Percentiles rank a stretch among this genome's conserved stretches.
Evolutionary conservation across 2,888 invertebrate genomes (phyloP).

Genomic region (Cheilosia vulpina): DNA sequence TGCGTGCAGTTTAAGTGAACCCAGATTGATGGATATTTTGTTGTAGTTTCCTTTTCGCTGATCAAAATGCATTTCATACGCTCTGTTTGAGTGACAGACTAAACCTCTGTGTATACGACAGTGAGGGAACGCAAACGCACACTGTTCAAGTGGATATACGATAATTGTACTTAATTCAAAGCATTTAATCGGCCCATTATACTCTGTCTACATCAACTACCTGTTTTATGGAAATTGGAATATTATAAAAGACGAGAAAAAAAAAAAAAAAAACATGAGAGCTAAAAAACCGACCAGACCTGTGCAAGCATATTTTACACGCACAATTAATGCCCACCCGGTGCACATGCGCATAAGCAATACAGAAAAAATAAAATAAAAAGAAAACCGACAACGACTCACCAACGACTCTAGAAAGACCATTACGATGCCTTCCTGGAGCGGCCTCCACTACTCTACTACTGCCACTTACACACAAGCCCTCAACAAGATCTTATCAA

Average conservation of each 20-base stretch:
- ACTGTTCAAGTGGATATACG: slow-evolving; percentile 51
- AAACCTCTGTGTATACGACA: slow-evolving; percentile 25
- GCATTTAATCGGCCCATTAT: slow-evolving; percentile 68
- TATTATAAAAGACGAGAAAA: slow-evolving; percentile 42
- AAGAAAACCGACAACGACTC: slow-evolving; percentile 41
- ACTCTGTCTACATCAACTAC: slow-evolving; percentile 69
- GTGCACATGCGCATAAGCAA: slow-evolving; percentile 52
- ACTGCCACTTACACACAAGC: slow-evolving; percentile 27
- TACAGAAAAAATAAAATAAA: slow-evolving; percentile 11
- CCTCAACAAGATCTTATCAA: slow-evolving; percentile 75
- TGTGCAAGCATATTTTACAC: slow-evolving; percentile 67
- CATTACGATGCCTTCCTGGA: slow-evolving; percentile 64
- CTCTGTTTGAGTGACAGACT: slow-evolving; percentile 64
- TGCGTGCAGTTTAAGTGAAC: slow-evolving; percentile 1
- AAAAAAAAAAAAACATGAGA: slow-evolving; percentile 18
- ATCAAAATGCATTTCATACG: slow-evolving; percentile 48
- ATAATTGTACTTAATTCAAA: slow-evolving; percentile 71
- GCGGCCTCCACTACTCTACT: slow-evolving; percentile 39
- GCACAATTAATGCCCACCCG: slow-evolving; percentile 68
- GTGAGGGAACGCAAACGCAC: slow-evolving; percentile 51
- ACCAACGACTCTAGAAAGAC: slow-evolving; percentile 29
- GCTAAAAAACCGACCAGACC: slow-evolving; percentile 40
- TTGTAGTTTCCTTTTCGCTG: slow-evolving; percentile 8
- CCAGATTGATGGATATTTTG: slow-evolving; percentile 11
- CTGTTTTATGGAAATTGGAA: slow-evolving; percentile 71